Conservation (phyloP, 2,113 vertebrate genomes). For the Fukomys damarensis region DNA sequence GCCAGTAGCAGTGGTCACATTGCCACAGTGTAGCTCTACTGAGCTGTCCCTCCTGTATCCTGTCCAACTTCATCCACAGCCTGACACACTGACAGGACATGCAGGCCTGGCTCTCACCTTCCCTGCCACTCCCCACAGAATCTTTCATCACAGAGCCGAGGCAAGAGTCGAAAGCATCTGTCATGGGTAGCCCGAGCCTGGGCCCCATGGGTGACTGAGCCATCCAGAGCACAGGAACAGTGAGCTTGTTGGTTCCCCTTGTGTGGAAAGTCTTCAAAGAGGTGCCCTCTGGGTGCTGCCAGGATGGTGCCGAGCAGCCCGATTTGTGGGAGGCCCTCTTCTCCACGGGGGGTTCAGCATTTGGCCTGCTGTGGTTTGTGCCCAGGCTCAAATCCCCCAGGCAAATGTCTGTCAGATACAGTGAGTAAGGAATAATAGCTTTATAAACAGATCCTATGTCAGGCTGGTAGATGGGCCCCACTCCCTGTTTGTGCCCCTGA, state of each 20-base stretch:
- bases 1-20: not conserved
- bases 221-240: not conserved
- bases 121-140: too few relatives aligned
- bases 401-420: not conserved
- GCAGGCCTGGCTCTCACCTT: not conserved
- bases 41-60: not conserved
- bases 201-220: not conserved
- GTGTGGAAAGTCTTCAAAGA: not conserved
- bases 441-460: not conserved
- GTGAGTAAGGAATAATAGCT: not conserved
- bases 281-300: not conserved
- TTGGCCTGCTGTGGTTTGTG: not conserved
- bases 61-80: too few relatives aligned
- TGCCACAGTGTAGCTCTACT: not conserved
- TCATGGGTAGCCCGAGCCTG: not conserved
- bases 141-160: not conserved
- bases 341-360: not conserved
- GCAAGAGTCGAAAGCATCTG: not conserved
- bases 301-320: not conserved
- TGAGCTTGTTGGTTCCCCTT: fast-evolving
- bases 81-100: not conserved
- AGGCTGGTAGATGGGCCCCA: not conserved
- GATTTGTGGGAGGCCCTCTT: not conserved
- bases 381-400: conserved; percentile 4
- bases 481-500: not conserved